Conservation (phyloP, 2,113 vertebrate genomes). For the Ceyx cyanopectus region DNA sequence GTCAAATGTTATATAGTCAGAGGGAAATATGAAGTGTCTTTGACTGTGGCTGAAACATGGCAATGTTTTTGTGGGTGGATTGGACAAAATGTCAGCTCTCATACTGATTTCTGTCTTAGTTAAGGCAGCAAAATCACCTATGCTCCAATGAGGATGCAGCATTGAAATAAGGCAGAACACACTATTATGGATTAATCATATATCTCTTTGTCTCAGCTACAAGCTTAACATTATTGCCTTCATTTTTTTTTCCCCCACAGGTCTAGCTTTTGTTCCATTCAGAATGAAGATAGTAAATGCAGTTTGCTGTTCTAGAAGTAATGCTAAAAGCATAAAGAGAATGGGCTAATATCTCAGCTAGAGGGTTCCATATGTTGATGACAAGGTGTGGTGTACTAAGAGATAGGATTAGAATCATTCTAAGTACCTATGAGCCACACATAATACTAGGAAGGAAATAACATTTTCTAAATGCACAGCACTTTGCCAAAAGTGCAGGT, state of each 20-base stretch:
- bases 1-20: background rate
- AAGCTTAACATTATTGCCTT: background rate
- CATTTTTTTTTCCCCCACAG: background rate
- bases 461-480: slow-evolving; percentile 17
- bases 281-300: slow-evolving; percentile 24
- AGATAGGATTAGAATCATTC: slow-evolving; percentile 52
- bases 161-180: background rate
- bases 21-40: background rate
- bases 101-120: background rate
- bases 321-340: slow-evolving; percentile 30
- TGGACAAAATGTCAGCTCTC: slow-evolving; percentile 1
- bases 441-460: slow-evolving; percentile 50
- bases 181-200: background rate
- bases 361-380: slow-evolving; percentile 63
- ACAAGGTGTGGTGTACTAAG: slow-evolving; percentile 27
- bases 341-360: slow-evolving; percentile 60
- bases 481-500: slow-evolving; percentile 43
- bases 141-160: background rate
- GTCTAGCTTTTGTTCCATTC: slow-evolving; percentile 1
- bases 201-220: background rate
- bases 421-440: slow-evolving; percentile 45
- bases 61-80: background rate
- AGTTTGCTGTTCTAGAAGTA: slow-evolving; percentile 49
- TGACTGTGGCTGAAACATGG: background rate
- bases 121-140: background rate